phyloP scores from a whole-genome alignment of 1,140 invertebrate species.

The Brachionus sp. region DNA sequence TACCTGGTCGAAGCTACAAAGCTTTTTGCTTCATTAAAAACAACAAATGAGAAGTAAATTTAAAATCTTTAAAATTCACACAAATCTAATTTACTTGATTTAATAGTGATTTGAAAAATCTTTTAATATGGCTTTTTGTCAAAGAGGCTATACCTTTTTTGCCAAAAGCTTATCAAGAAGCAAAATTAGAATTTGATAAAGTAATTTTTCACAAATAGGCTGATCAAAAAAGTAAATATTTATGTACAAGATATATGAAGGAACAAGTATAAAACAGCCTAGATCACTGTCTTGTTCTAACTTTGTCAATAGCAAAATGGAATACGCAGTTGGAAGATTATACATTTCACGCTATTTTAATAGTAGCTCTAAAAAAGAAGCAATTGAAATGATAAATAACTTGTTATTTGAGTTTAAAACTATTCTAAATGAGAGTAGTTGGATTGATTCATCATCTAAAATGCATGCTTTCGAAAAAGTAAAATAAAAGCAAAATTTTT shows the following conservation, averaged over 20 bases:
- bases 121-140: conserved; percentile 38
- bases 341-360: conserved; percentile 83
- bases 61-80: too few species aligned
- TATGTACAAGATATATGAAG: conserved; percentile 7
- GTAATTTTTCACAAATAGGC: background rate
- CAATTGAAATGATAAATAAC: conserved; percentile 74
- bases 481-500: background rate
- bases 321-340: conserved; percentile 85
- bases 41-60: background rate
- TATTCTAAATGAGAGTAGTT: conserved; percentile 67
- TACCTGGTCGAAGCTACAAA: background rate
- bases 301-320: conserved; percentile 76
- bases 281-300: conserved; percentile 64
- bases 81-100: background rate
- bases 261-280: conserved; percentile 17
- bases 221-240: background rate
- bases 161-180: conserved; percentile 38
- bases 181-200: conserved; percentile 41
- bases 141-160: conserved; percentile 42
- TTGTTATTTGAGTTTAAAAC: conserved; percentile 72
- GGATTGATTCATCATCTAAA: conserved; percentile 76
- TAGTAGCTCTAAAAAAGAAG: conserved; percentile 70
- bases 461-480: conserved; percentile 70
- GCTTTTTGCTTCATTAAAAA: background rate
- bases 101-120: conserved; percentile 14